Conservation (phyloP, 2,797 vertebrate genomes). For the Esox lucius region DNA sequence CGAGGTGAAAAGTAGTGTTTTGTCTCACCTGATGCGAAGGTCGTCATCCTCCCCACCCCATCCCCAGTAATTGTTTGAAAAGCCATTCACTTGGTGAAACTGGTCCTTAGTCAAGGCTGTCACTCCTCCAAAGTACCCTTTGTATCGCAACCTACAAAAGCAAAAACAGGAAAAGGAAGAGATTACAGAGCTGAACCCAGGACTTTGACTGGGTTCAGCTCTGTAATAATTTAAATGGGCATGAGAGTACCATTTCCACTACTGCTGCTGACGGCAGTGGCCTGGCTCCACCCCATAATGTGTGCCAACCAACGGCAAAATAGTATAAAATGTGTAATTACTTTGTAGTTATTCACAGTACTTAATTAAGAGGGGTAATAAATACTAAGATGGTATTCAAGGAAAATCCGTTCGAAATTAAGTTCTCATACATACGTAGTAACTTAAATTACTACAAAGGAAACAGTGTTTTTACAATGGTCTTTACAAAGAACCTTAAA, state of each 20-base stretch:
- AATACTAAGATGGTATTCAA: too few species aligned
- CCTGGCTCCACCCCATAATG: too few species aligned
- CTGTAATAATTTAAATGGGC: neutral
- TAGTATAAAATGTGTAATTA: too few species aligned
- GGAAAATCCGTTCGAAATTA: too few species aligned
- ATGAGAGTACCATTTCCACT: neutral
- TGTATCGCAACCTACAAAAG: slow-evolving; percentile 83
- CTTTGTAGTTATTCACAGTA: too few species aligned
- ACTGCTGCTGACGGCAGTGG: neutral
- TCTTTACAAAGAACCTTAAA: too few species aligned
- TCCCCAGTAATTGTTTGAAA: slow-evolving; percentile 97
- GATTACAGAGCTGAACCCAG: neutral
- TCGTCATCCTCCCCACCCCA: slow-evolving; percentile 98
- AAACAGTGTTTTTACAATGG: too few species aligned
- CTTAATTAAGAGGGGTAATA: too few species aligned
- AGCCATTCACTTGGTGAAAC: slow-evolving; percentile 90
- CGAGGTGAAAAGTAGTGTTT: neutral
- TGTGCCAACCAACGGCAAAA: too few species aligned
- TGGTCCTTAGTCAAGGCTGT: slow-evolving; percentile 90
- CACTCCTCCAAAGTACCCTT: slow-evolving; percentile 94
- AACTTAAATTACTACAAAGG: too few species aligned
- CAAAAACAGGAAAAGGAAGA: neutral
- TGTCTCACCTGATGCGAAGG: slow-evolving; percentile 86
- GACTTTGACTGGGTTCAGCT: neutral
- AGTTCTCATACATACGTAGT: too few species aligned